phyloP scores from a whole-genome alignment of 2,797 vertebrate species.

The Scolopax bukidnonensis region DNA sequence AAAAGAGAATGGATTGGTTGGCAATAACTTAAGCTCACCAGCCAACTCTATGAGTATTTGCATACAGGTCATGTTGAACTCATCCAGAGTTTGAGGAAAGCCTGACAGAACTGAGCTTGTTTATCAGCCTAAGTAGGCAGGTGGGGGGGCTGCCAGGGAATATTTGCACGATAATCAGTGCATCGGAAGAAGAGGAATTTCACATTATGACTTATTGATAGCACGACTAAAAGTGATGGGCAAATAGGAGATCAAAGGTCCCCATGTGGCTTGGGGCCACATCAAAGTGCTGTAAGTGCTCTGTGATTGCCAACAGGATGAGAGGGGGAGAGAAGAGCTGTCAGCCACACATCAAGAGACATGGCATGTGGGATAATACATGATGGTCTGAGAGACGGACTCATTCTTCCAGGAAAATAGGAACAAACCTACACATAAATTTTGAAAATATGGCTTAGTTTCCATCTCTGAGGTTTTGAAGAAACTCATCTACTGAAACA shows the following conservation, averaged over 20 bases:
- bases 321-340: neutral
- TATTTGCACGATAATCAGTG: neutral
- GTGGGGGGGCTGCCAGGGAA: neutral
- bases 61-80: neutral
- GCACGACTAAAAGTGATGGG: neutral
- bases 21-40: neutral
- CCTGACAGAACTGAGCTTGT: neutral
- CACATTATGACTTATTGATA: neutral
- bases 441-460: conserved; percentile 10
- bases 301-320: neutral
- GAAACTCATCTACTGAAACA: neutral
- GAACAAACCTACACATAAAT: neutral
- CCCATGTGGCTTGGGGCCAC: neutral
- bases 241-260: neutral
- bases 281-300: neutral
- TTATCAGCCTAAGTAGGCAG: conserved; percentile 8
- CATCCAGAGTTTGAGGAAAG: conserved; percentile 18
- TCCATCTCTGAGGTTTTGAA: neutral
- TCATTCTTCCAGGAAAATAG: neutral
- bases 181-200: neutral
- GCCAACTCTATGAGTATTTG: neutral
- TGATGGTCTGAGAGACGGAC: neutral
- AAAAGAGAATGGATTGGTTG: neutral
- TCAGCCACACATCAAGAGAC: neutral
- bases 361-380: neutral